Conservation (phyloP, 1,140 invertebrate species). For the Cherax quadricarinatus region DNA sequence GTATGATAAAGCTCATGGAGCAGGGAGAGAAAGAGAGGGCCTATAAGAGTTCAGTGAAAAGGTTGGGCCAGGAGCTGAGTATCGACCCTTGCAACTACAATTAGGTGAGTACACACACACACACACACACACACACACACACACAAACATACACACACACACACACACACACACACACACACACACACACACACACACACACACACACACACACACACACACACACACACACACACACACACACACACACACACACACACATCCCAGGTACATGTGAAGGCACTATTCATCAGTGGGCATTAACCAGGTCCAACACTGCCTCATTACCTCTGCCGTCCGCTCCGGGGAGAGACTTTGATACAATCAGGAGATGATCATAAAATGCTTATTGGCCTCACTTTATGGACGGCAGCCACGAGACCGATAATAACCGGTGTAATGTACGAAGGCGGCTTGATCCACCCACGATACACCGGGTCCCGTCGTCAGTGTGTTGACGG, state of each 20-base stretch:
- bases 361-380: conserved; percentile 23
- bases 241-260: not conserved
- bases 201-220: conserved; percentile 7
- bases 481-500: no score
- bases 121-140: no score
- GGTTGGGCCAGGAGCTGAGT: no score
- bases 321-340: not conserved
- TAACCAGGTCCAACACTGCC: not conserved
- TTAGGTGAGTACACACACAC: no score
- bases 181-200: conserved; percentile 6
- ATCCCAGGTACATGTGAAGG: not conserved
- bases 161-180: conserved; percentile 6
- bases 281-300: not conserved
- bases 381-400: conserved; percentile 11
- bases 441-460: not conserved
- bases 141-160: no score
- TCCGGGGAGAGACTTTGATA: conserved; percentile 2
- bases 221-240: not conserved
- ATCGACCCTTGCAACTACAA: no score
- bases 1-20: no score
- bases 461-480: not conserved
- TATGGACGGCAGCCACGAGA: conserved; percentile 7
- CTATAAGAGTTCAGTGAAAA: no score
- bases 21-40: no score
- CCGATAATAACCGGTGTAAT: not conserved